Base-by-base conservation (phyloP, 2,113 vertebrate genomes). In the Lasiurus cinereus region DNA sequence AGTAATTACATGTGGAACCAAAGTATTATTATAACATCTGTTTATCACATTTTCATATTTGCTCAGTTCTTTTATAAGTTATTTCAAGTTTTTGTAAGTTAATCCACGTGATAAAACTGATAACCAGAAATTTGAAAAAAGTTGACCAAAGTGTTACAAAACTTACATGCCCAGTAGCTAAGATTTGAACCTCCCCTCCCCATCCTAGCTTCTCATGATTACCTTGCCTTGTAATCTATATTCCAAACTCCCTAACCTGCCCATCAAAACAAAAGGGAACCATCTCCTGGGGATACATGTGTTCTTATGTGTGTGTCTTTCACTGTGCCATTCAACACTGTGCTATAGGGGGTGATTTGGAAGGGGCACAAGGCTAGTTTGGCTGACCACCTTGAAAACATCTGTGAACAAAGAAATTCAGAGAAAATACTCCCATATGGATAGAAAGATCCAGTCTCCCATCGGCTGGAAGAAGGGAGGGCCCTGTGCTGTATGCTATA, bases 401-500 rank as follows among this genome's bases (percentile, higher is more conserved):
- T 46, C 33, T 91, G 21, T 64, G 56, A 82, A 21, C 43, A 72
- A 91, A 83, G n/a, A 72, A 4, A 72, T 6, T 6, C 31, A 46
- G 19, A 83, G 7, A 19, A 39, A 27, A 59, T 27, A 66, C 16
- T 27, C 54, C 48, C 67, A 5, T 59, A 9, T 56, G 36, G 3
- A 24, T 22, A 14, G 22, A 33, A 4, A 5, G 9, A 9, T 2
- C 8, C 6, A 6, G 77, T 50, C 27, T 22, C 1, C 56, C 33
- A 5, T 54, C 13, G 9, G 31, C 11, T 54, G 21, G 24, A 11
- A 31, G 36, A 54, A 39, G 33, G 52, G n/a, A 31, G 19, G 69
- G 3, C 4, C 0, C 4, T 5, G 3, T 1, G 3, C n/a, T 24
- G 6, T 10, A 0, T 1, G 3, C n/a, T 24, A 4, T 10, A 0